Evolutionary conservation across 2,888 invertebrate genomes (phyloP), one percentile per base, ranked within the genome.

Genomic region (Vesta saturnalis): DNA sequence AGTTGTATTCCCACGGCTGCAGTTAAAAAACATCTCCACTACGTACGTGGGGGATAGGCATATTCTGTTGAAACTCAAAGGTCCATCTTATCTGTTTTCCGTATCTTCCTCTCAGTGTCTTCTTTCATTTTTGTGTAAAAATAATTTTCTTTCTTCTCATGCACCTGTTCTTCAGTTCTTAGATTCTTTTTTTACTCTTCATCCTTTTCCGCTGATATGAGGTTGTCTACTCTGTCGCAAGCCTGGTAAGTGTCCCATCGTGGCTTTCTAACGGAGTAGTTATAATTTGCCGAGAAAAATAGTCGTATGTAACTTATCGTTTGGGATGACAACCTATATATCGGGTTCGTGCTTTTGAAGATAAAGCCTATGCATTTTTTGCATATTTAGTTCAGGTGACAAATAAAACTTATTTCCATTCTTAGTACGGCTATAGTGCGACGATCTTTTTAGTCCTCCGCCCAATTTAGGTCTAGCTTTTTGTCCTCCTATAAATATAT

Each of bases 381-480:
- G 39, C 19, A 70, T 78, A 73, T 79, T 73, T 78, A 67, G 47
- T 60, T 70, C 67, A 56, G 67, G 64, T 54, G 67, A 70, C 57
- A 69, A 56, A 69, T 69, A 64, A 60, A 55, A 67, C 55, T 63
- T 67, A 18, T 67, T 68, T 56, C 64, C 22, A 64, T 68, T 68
- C 54, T 71, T 61, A 43, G 12, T 61, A 47, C 67, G 54, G 22
- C 63, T 63, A 55, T 70, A 70, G 57, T 67, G 64, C n/a, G 61
- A 71, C 58, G 55, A 58, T 60, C 61, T 60, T 64, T 57, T 57
- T 59, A n/a, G n/a, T 60, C 59, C 54, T 39, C 43, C 65, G 52
- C 54, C 65, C 59, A 35, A 65, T 15, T 60, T 52, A 59, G 56
- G 55, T 56, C 43, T 63, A 56, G n/a, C n/a, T n/a, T n/a, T n/a